Evolutionary conservation across 1,140 invertebrate species (phyloP), one percentile per base, ranked within the genome.

Genomic region (Pollicipes pollicipes): DNA sequence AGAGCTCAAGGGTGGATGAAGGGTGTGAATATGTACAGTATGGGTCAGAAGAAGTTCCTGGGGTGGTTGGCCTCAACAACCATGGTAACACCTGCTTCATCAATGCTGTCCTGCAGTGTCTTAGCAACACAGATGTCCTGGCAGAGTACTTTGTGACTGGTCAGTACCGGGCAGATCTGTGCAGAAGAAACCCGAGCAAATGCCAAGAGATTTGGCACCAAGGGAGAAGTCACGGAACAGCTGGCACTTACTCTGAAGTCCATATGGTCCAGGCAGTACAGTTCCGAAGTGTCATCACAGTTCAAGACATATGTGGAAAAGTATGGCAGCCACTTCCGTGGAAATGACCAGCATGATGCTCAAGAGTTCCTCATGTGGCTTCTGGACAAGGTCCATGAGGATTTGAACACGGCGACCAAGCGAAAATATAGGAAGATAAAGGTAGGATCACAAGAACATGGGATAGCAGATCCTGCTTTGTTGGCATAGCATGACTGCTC

Each of bases 1-100:
- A 27, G 3, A 6, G 21, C 24, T 27, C 21, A 24, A 27, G 27
- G 26, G 63, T 27, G 21, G 63, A 64, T 27, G 27, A 24, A 27
- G 63, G 10, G 26, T 24, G 27, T 24, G 73, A 71, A 30, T 74
- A 70, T 30, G 69, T 75, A 2, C 66, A 45, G 37, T 75, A 73
- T 66, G 73, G 69, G 68, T 73, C 73, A 27, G 72, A 73, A 26
- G 58, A 74, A 31, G 76, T 77, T n/a, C 90, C 90, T 13, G 91
- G 90, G 70, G 90, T 91, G 3, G 90, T 90, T 73, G 91, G 91
- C 6, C 83, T 95, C 4, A 86, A 90, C 75, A 97, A 97, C 81
- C 93, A 96, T 79, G 94, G 94, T 66, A 97, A 97, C 82, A 96
- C 94, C 69, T 97, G 94, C 78, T 97, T 95, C 77, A 95, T 97